phyloP scores from a whole-genome alignment of 2,888 invertebrate genomes.

The Xestobium rufovillosum region DNA sequence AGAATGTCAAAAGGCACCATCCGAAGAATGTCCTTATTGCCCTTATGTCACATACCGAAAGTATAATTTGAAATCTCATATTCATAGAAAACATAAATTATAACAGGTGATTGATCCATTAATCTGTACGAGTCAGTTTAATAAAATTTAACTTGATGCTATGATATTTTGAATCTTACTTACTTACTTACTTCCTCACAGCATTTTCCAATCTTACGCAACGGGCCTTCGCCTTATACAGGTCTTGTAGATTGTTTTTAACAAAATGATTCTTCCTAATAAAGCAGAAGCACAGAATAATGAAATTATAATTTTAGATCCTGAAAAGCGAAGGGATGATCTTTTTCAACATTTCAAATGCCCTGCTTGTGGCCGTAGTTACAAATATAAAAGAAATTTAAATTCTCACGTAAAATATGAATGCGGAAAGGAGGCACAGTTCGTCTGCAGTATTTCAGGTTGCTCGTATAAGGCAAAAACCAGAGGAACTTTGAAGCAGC shows the following conservation, averaged over 20 bases:
- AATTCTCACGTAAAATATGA: slow-evolving; percentile 9
- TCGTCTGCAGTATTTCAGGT: slow-evolving; percentile 8
- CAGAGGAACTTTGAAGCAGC: slow-evolving; percentile 19
- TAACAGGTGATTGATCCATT: no score
- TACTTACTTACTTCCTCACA: no score
- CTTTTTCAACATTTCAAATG: slow-evolving; percentile 1
- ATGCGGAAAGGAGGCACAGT: slow-evolving; percentile 14
- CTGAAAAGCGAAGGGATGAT: neutral
- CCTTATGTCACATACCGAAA: neutral
- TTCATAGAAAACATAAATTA: neutral
- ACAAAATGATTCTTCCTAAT: no score
- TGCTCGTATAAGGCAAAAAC: slow-evolving; percentile 21
- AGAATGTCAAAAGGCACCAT: slow-evolving; percentile 39
- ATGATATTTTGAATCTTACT: no score
- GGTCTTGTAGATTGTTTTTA: no score
- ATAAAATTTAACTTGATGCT: no score
- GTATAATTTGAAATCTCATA: neutral
- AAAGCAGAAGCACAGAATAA: no score
- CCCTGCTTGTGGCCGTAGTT: neutral
- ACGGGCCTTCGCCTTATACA: no score
- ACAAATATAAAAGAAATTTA: slow-evolving; percentile 7
- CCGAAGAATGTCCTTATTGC: slow-evolving; percentile 36
- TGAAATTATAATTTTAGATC: no score
- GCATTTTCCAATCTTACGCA: no score
- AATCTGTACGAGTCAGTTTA: no score